Base-by-base conservation (phyloP, 2,888 invertebrate species). In the Euzophera pinguis region DNA sequence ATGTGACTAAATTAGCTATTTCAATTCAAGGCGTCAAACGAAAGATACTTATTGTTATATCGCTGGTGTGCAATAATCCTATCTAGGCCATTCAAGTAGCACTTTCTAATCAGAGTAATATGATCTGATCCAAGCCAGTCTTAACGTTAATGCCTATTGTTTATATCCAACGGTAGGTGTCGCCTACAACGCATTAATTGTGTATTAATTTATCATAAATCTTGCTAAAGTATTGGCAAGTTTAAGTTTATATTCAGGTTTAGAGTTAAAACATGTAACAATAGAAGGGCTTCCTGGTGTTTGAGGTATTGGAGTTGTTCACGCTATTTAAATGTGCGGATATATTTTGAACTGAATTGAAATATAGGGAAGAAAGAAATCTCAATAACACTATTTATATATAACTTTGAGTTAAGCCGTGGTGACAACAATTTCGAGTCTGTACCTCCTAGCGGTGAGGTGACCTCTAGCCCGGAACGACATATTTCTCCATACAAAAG, bases 61-160 rank as follows among this genome's bases (percentile, higher is more conserved):
- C 7, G 41, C 7, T 3, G 9, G 45, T 45, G 45, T 34, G 12
- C 2, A 45, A 1, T n/a, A 14, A 10, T 8, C 54, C 47, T 50
- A 54, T 50, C 38, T 55, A 17, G 54, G 56, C 56, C 57, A 54
- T 45, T 53, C 61, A 58, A 61, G 63, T 61, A 61, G 65, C 65
- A 59, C 71, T 69, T 71, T 73, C 69, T 66, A 71, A 73, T 72
- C 65, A 63, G 50, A 50, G 58, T 55, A 67, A 60, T 61, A 59
- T 63, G 64, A 70, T 69, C 62, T 61, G 54, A 54, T 53, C 53
- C 53, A 50, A 42, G 55, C 54, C 53, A 50, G 50, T 55, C 52
- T 50, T 52, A 53, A 52, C 52, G 38, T 54, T 60, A 59, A 53
- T 54, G 56, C 29, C 52, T 50, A 59, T 62, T 63, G 60, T 58